Conservation (phyloP, 2,888 invertebrate species). For the Eurytoma californica region DNA sequence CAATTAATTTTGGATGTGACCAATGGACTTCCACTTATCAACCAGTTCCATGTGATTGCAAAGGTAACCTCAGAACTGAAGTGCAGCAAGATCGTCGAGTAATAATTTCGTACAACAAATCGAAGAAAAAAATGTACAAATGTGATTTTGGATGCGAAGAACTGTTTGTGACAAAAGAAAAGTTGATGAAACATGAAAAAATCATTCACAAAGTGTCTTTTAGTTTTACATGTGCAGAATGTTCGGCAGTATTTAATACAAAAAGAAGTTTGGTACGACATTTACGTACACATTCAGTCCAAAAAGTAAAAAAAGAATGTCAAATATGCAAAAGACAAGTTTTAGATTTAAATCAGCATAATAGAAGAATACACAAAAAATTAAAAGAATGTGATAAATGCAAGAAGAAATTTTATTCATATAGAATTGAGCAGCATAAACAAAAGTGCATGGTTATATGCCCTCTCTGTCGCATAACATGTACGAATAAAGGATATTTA, state of each 20-base stretch:
- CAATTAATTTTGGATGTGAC: conserved; percentile 21
- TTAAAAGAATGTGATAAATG: too few species aligned
- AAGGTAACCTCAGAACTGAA: not conserved
- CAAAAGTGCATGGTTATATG: too few species aligned
- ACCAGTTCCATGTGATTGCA: not conserved
- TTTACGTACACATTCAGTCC: too few species aligned
- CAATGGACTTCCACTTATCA: not conserved
- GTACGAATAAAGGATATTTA: too few species aligned
- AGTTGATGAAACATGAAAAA: not conserved
- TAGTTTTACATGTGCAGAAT: not conserved
- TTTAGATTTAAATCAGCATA: not conserved
- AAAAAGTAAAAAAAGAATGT: not conserved
- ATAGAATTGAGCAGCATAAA: too few species aligned
- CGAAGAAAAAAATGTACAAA: not conserved
- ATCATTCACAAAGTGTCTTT: not conserved
- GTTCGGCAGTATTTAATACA: not conserved
- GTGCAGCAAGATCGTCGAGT: not conserved
- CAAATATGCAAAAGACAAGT: not conserved
- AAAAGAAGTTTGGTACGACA: not conserved
- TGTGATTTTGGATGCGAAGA: not conserved
- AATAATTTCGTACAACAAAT: not conserved
- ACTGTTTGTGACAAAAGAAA: not conserved
- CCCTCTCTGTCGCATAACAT: too few species aligned
- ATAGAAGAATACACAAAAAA: too few species aligned
- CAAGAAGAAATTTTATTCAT: too few species aligned